Percentiles rank a stretch among this genome's conserved stretches.
Evolutionary conservation across 2,888 invertebrate species (phyloP).

Genomic region (Imbricaverruca yamaguchii): DNA sequence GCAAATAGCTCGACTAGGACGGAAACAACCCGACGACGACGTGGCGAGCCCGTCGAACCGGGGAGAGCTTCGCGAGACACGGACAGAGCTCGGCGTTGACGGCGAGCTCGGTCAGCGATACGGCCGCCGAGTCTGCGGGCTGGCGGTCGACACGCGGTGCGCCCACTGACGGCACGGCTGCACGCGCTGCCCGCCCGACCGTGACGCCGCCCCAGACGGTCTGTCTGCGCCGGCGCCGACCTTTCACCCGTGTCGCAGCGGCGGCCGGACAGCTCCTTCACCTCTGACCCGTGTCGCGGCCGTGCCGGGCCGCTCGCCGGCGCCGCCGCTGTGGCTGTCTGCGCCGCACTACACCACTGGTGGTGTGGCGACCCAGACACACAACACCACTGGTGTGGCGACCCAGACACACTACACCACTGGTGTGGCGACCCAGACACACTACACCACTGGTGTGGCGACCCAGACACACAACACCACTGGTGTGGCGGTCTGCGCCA

Average conservation of each 20-base stretch:
- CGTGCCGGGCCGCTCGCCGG: constrained; percentile 88
- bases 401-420: no score
- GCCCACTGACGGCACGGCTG: constrained; percentile 25
- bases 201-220: neutral
- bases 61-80: no score
- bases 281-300: constrained; percentile 58
- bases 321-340: constrained; percentile 90
- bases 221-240: constrained; percentile 41
- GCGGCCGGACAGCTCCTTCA: constrained; percentile 20
- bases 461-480: no score
- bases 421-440: no score
- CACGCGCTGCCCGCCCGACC: neutral
- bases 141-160: constrained; percentile 34
- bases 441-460: no score
- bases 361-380: constrained; percentile 47
- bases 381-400: no score
- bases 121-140: constrained; percentile 57
- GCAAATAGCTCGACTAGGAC: no score
- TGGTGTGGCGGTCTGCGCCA: no score
- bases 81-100: no score
- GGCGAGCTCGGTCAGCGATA: constrained; percentile 58
- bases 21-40: no score
- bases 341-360: constrained; percentile 77
- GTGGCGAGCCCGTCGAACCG: no score
- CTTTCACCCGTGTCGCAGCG: no score